Evolutionary conservation across 2,797 vertebrate species (phyloP).

Genomic region (Acrossocheilus wenchowensis): DNA sequence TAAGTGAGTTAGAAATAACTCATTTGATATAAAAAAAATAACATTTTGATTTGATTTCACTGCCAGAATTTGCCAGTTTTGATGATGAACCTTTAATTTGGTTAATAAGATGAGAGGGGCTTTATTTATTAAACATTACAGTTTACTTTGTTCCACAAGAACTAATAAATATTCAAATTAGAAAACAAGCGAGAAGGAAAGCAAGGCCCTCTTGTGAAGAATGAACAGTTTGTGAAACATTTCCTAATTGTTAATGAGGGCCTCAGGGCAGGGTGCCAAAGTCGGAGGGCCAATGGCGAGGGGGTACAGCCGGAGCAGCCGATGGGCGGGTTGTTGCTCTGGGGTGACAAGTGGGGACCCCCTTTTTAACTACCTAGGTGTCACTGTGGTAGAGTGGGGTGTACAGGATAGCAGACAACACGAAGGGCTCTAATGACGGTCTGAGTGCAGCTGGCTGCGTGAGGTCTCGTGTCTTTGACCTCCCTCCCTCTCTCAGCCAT

Average conservation of each 20-base stretch:
- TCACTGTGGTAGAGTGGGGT: constrained; percentile 69
- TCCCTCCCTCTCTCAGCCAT: constrained; percentile 48
- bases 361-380: constrained; percentile 73
- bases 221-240: constrained; percentile 87
- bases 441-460: constrained; percentile 61
- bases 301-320: constrained; percentile 48
- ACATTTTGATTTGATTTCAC: not conserved
- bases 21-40: not conserved
- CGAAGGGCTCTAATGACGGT: constrained; percentile 68
- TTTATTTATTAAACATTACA: constrained; percentile 58
- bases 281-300: constrained; percentile 69
- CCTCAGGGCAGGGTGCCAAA: constrained; percentile 64
- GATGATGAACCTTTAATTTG: not conserved
- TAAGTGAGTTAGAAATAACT: not conserved
- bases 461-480: constrained; percentile 57
- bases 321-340: constrained; percentile 56
- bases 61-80: constrained; percentile 25
- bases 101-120: not conserved
- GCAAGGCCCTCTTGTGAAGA: constrained; percentile 82
- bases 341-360: constrained; percentile 72
- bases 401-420: constrained; percentile 66
- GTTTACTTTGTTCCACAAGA: constrained; percentile 72
- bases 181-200: constrained; percentile 74
- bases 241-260: constrained; percentile 87
- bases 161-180: constrained; percentile 84